Evolutionary conservation across 2,888 invertebrate genomes (phyloP).

Genomic region (Dilophus febrilis): DNA sequence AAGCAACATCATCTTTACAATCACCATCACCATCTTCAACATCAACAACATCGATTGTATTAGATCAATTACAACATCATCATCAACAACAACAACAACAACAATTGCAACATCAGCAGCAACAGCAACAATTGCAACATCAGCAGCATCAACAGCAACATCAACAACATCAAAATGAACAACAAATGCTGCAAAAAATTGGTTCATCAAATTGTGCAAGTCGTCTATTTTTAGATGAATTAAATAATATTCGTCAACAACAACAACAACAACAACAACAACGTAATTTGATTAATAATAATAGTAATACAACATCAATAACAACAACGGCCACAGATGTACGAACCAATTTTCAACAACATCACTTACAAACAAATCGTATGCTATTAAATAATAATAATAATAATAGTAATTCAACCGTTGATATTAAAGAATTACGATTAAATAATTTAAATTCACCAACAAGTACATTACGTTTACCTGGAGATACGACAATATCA

Average conservation of each 20-base stretch:
- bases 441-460: neutral
- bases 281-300: neutral
- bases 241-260: conserved; percentile 3
- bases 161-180: neutral
- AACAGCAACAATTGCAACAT: neutral
- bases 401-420: too few species aligned
- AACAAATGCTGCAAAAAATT: neutral
- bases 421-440: neutral
- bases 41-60: neutral
- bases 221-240: conserved; percentile 6
- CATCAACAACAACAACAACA: neutral
- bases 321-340: conserved; percentile 2
- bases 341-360: neutral
- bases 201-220: neutral
- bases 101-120: neutral
- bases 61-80: neutral
- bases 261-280: conserved; percentile 3
- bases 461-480: conserved; percentile 11
- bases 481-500: conserved; percentile 16
- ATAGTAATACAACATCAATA: neutral
- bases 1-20: conserved; percentile 1
- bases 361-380: neutral
- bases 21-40: neutral
- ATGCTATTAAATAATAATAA: neutral
- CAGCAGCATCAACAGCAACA: neutral